Evolutionary conservation across 2,113 vertebrate genomes (phyloP).

Genomic region (Amphiprion percula): DNA sequence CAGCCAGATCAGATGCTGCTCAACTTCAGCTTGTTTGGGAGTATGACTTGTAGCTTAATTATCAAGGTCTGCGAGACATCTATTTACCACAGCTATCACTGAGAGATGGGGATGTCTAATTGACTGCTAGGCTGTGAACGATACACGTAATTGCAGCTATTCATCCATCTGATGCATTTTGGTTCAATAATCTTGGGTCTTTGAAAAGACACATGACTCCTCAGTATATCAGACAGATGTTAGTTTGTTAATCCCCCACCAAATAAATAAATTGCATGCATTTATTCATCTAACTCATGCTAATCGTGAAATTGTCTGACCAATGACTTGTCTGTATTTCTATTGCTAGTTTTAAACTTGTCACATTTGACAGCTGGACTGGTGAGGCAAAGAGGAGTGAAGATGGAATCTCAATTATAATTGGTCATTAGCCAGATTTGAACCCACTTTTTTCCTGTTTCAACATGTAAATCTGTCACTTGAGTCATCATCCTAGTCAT

Average conservation of each 20-base stretch:
- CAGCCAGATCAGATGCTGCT: slow-evolving; percentile 62
- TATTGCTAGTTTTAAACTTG: background rate
- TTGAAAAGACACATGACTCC: slow-evolving; percentile 36
- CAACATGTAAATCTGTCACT: too few relatives aligned
- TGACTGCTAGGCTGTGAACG: slow-evolving; percentile 58
- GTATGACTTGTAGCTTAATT: slow-evolving; percentile 66
- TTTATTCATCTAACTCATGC: too few relatives aligned
- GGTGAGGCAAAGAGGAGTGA: background rate
- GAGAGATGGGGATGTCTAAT: slow-evolving; percentile 66
- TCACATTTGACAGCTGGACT: background rate
- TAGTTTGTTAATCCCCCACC: slow-evolving; percentile 26
- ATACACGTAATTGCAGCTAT: slow-evolving; percentile 69
- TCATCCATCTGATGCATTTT: slow-evolving; percentile 69
- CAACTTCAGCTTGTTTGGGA: slow-evolving; percentile 43
- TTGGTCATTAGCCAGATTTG: slow-evolving; percentile 5
- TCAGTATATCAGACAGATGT: slow-evolving; percentile 42
- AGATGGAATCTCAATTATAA: background rate
- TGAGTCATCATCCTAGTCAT: too few relatives aligned
- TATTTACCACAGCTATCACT: slow-evolving; percentile 67
- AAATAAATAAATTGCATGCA: background rate
- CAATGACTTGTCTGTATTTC: background rate
- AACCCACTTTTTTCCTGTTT: too few relatives aligned
- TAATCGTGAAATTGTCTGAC: background rate
- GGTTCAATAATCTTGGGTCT: slow-evolving; percentile 52
- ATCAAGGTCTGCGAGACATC: slow-evolving; percentile 65